Base-by-base conservation (phyloP, 2,113 vertebrate species). In the Indicator indicator region DNA sequence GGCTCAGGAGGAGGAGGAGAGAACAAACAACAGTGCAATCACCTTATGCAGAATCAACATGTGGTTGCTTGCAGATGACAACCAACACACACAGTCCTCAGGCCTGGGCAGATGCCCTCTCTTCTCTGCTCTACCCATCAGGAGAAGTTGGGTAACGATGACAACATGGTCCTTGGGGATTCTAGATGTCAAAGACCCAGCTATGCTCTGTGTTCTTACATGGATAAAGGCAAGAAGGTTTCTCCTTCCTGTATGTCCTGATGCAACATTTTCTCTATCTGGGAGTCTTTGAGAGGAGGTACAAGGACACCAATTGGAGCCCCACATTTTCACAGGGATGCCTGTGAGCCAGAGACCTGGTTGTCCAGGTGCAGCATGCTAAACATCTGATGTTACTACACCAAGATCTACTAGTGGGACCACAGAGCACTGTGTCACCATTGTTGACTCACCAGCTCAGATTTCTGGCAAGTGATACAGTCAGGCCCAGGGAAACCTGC, bases 201-300 rank as follows among this genome's bases (percentile, higher is more conserved):
- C 3, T 27, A 7, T 3, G 5, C 6, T 60, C 9, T 2, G 16
- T 38, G 9, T 2, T 56, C 7, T 26, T 28, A 1, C 18, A 11
- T 11, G 16, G n/a, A 46, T 74, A 18, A 36, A 63, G 20, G 67
- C 38, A 58, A 48, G 3, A 65, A 36, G 8, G 16, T 52, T 68
- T 55, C 55, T 73, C 20, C 46, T 80, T 28, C 2, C 12, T 7
- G 17, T 55, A 13, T 56, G 5, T 33, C 36, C 21, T 46, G 9
- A 50, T 18, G 4, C 16, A 28, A 8, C 42, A 16, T 12, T n/a
- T 8, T 42, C 12, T 6, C 7, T 28, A 13, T 9, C 33, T 40
- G 52, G 24, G 46, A 78, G 1, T 21, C 23, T 50, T 58, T 52
- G 70, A 44, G 40, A 28, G 11, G 54, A 67, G 38, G 5, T 70